Evolutionary conservation across 2,888 invertebrate species (phyloP), one percentile per base, ranked within the genome.

Genomic region (Hyles lineata): DNA sequence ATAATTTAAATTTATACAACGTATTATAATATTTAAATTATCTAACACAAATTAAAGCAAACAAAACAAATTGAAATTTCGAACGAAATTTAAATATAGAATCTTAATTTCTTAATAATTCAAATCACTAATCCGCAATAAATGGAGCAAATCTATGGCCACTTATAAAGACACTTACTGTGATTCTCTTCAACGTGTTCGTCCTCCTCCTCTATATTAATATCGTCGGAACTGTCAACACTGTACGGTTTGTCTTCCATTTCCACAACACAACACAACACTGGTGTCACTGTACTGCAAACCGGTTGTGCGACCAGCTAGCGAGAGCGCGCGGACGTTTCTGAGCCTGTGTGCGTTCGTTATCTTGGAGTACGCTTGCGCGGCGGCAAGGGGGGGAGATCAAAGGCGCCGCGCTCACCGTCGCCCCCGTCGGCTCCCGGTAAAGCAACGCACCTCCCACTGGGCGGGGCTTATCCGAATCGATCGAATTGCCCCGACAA

Each of bases 291-390:
- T 88, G 85, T 90, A 90, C 89, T 83, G 79, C 86, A 90, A 93
- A 94, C 94, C 90, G 93, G 94, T 93, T 92, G 77, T 90, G 91
- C 93, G 92, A 93, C 94, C 92, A 89, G 92, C 92, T 92, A 89
- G 90, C 82, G 83, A 87, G 94, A 93, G 93, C 91, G 91, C 94
- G 90, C 92, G 91, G 88, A 90, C 92, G 89, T 89, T 89, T 92
- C 92, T 94, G 94, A 90, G 92, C 82, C 83, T 90, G 94, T 93
- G 93, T 93, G 94, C 90, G 94, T 93, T 89, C 79, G 89, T 82
- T 91, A 90, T 92, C 91, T 85, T 78, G 87, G 87, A 82, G 81
- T 87, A 88, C 88, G 92, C 89, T 83, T 88, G 92, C 89, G 85
- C 80, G 82, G 77, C 74, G 79, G 83, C 84, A 85, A 86, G 87